phyloP scores from a whole-genome alignment of 2,797 vertebrate genomes.

The Sitta carolinensis region DNA sequence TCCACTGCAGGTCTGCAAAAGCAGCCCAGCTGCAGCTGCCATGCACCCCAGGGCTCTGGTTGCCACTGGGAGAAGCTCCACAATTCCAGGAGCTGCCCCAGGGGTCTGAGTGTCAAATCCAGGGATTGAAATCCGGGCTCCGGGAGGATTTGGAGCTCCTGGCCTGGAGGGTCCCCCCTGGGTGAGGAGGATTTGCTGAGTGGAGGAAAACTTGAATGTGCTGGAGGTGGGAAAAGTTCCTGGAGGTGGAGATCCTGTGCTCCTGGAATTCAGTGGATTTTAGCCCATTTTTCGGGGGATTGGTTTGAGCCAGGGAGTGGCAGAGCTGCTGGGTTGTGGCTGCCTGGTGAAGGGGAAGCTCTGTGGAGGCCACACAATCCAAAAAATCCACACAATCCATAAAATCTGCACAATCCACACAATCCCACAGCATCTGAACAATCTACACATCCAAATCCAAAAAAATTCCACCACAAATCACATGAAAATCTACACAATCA shows the following conservation, averaged over 20 bases:
- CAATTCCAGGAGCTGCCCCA: not conserved
- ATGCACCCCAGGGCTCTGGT: conserved; percentile 13
- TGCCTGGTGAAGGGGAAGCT: not conserved
- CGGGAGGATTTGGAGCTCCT: not conserved
- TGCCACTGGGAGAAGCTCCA: conserved; percentile 11
- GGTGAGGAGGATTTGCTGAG: not conserved
- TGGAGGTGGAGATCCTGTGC: not conserved
- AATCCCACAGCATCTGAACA: too few relatives aligned
- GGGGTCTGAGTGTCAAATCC: conserved; percentile 10
- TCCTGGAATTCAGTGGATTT: not conserved
- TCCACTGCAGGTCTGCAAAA: conserved; percentile 60
- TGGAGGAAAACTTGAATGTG: not conserved
- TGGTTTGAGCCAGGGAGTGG: not conserved
- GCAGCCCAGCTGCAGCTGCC: conserved; percentile 39
- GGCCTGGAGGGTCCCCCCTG: not conserved
- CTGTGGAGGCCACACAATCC: not conserved
- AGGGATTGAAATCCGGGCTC: not conserved
- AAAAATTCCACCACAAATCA: too few relatives aligned
- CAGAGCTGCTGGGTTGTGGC: not conserved
- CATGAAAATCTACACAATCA: too few relatives aligned
- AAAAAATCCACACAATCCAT: not conserved
- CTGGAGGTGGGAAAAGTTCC: not conserved
- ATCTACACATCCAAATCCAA: too few relatives aligned
- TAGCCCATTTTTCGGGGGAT: not conserved
- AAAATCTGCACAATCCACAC: not conserved